phyloP scores from a whole-genome alignment of 2,113 vertebrate species.

The Xiphorhynchus elegans region DNA sequence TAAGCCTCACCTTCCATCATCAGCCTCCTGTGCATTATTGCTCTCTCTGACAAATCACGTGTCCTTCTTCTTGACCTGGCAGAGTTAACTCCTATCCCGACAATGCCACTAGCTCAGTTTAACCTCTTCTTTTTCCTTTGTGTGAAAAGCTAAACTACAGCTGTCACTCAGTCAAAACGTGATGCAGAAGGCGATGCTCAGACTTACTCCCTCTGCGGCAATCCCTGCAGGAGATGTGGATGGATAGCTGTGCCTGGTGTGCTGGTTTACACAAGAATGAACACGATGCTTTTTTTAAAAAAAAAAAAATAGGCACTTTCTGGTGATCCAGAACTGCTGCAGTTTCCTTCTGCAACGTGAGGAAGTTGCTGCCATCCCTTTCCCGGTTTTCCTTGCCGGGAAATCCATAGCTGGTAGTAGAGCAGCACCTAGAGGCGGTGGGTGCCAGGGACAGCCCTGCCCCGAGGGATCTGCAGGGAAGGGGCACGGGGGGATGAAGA shows the following conservation, averaged over 20 bases:
- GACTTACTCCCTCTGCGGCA: neutral
- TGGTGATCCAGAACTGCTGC: neutral
- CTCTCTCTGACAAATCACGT: neutral
- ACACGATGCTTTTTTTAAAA: neutral
- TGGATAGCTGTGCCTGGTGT: neutral
- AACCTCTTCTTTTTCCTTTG: neutral
- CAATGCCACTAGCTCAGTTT: neutral
- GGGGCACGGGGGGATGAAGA: neutral
- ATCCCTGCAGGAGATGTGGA: neutral
- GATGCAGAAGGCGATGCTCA: rapidly evolving
- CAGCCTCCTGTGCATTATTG: neutral
- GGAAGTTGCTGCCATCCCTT: neutral
- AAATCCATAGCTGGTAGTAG: slow-evolving; percentile 28
- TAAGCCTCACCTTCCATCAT: slow-evolving; percentile 32
- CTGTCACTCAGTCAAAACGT: neutral
- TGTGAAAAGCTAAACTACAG: neutral
- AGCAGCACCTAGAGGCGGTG: slow-evolving; percentile 66
- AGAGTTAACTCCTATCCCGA: neutral
- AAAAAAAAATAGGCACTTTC: neutral
- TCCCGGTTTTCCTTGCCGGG: neutral
- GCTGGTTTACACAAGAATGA: neutral
- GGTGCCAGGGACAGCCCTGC: neutral
- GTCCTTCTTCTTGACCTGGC: neutral
- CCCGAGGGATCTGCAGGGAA: neutral
- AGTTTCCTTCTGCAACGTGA: neutral